Conservation (phyloP, 2,888 invertebrate species). For the Biston stratarius region DNA sequence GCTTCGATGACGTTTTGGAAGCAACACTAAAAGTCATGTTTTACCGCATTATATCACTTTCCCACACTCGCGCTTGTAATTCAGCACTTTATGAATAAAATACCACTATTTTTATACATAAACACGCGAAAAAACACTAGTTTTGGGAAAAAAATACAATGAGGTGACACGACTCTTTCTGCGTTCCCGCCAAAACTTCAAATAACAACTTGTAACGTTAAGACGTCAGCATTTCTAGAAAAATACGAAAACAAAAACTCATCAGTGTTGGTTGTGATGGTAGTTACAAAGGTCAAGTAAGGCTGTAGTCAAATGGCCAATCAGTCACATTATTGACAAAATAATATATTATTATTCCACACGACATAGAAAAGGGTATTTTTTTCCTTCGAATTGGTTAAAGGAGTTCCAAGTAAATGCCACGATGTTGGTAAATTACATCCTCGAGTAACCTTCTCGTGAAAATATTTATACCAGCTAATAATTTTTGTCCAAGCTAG, state of each 20-base stretch:
- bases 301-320: conserved; percentile 23
- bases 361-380: conserved; percentile 22
- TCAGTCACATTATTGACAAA: conserved; percentile 45
- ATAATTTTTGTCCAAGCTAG: conserved; percentile 7
- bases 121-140: too few species aligned
- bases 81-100: too few species aligned
- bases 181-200: too few species aligned
- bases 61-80: too few species aligned
- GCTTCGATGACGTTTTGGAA: too few species aligned
- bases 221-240: too few species aligned
- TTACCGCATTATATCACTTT: too few species aligned
- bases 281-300: not conserved
- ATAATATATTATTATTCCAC: conserved; percentile 37
- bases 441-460: conserved; percentile 2
- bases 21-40: too few species aligned
- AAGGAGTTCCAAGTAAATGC: conserved; percentile 16
- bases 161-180: too few species aligned
- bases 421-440: conserved; percentile 24
- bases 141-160: too few species aligned
- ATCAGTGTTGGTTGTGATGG: not conserved
- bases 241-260: not conserved
- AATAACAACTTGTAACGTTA: too few species aligned
- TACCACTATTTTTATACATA: too few species aligned
- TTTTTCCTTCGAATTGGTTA: conserved; percentile 27
- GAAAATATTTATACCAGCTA: conserved; percentile 3